phyloP scores from a whole-genome alignment of 2,797 vertebrate genomes.

The Lates japonicus region DNA sequence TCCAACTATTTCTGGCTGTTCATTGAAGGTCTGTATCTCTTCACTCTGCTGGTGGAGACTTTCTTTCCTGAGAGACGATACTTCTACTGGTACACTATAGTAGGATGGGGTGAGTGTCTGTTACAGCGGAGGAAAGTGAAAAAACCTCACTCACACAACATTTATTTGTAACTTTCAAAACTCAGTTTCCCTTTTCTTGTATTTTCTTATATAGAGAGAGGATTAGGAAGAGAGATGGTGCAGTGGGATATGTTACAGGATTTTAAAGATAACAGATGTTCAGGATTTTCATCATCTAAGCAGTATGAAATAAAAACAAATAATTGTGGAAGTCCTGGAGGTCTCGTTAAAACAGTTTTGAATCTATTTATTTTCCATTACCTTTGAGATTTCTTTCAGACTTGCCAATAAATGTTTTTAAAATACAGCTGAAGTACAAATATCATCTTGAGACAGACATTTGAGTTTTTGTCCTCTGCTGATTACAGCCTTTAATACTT shows the following conservation, averaged over 20 bases:
- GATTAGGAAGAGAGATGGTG: not conserved
- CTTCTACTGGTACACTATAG: constrained; percentile 99
- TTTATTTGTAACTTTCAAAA: not conserved
- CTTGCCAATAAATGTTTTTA: not conserved
- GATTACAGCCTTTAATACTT: not conserved
- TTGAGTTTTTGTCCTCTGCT: not conserved
- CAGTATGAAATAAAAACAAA: not conserved
- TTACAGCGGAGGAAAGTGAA: not conserved
- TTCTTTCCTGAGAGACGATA: constrained; percentile 98
- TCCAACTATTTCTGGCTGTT: constrained; percentile 99
- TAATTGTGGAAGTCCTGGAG: not conserved
- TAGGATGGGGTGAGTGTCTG: constrained; percentile 93
- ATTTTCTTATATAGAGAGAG: not conserved
- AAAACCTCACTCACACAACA: not conserved
- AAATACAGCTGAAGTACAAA: constrained; percentile 7
- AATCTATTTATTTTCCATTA: not conserved
- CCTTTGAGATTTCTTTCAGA: not conserved
- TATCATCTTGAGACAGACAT: not conserved
- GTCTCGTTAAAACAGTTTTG: not conserved
- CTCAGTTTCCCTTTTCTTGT: not conserved
- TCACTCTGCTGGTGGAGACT: constrained; percentile 96
- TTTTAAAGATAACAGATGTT: not conserved
- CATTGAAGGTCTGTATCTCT: constrained; percentile 97
- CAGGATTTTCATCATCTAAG: not conserved
- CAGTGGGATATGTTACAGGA: not conserved